phyloP scores from a whole-genome alignment of 2,113 vertebrate genomes.

The Sus scrofa region T2T-Sscrofa CM000829.6:18398501-18399000 shows the following conservation, averaged over 20 bases:
- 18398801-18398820: slow-evolving; percentile 79
- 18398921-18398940: slow-evolving; percentile 82
- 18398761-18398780: slow-evolving; percentile 82
- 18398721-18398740: slow-evolving; percentile 79
- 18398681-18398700: slow-evolving; percentile 78
- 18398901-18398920: slow-evolving; percentile 82
- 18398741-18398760: slow-evolving; percentile 80
- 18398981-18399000: slow-evolving; percentile 84
- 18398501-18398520: fast-evolving
- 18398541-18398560: not conserved
- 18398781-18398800: slow-evolving; percentile 80
- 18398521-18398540: fast-evolving
- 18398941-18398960: slow-evolving; percentile 71
- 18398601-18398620: slow-evolving; percentile 27
- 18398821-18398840: slow-evolving; percentile 77
- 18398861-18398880: slow-evolving; percentile 82
- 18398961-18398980: slow-evolving; percentile 81
- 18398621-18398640: slow-evolving; percentile 44
- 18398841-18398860: slow-evolving; percentile 81
- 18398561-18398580: too few species aligned
- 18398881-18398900: slow-evolving; percentile 75
- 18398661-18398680: slow-evolving; percentile 75
- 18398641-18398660: slow-evolving; percentile 61
- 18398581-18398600: fast-evolving
- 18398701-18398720: slow-evolving; percentile 78